Percentiles rank a stretch among this genome's conserved stretches.
Evolutionary conservation across 2,113 vertebrate genomes (phyloP).

Genomic region (Nycticryphes semicollaris): DNA sequence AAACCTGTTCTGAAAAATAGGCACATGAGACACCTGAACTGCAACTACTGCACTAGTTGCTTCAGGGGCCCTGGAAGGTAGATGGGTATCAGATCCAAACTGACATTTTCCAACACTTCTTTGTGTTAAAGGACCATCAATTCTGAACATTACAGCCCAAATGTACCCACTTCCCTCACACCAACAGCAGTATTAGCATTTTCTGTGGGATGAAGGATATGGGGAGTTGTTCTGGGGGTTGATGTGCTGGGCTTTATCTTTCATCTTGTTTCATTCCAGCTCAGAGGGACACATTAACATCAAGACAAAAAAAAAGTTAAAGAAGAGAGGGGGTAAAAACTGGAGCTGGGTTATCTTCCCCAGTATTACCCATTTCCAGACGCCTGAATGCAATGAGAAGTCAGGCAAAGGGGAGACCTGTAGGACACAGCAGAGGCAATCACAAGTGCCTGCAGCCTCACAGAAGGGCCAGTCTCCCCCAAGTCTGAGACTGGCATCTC

Average conservation of each 20-base stretch:
- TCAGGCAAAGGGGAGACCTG: not conserved
- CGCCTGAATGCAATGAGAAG: fast-evolving
- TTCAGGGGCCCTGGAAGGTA: not conserved
- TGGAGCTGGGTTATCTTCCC: not conserved
- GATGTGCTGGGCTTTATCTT: not conserved
- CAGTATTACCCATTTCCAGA: not conserved
- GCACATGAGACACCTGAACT: slow-evolving; percentile 35
- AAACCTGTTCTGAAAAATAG: slow-evolving; percentile 45
- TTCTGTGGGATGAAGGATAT: not conserved
- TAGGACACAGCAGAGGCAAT: not conserved
- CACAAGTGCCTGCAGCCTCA: not conserved
- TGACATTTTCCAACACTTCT: not conserved
- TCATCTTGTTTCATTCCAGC: not conserved
- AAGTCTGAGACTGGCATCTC: fast-evolving
- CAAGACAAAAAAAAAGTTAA: not conserved
- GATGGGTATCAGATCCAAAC: not conserved
- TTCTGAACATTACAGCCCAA: not conserved
- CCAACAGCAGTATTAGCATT: not conserved
- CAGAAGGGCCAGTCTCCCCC: not conserved
- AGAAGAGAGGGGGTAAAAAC: not conserved
- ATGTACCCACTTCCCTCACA: not conserved
- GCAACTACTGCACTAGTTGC: not conserved
- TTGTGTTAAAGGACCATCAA: not conserved
- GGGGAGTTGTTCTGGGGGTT: not conserved
- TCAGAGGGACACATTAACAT: not conserved